Base-by-base conservation (phyloP, 2,113 vertebrate species). In the Anser brachyrhynchus region DNA sequence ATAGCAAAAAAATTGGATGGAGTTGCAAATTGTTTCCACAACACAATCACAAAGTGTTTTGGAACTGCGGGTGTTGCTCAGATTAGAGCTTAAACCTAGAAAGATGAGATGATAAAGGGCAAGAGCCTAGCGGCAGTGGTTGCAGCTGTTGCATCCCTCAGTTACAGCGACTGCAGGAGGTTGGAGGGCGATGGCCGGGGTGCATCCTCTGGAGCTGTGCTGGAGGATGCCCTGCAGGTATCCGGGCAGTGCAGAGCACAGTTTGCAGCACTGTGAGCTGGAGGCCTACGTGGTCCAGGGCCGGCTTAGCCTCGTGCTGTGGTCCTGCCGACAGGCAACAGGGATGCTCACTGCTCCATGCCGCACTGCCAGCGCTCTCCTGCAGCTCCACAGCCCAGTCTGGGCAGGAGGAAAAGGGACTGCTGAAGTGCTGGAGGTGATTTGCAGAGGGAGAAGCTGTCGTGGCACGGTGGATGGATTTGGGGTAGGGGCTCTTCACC, bases 151-250 rank as follows among this genome's bases (percentile, higher is more conserved):
- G 9, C 25, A 6, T 49, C 19, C 73, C 66, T 43, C 25, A 0
- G 11, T 3, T 12, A 1, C 46, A 2, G 61, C 5, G 39, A 1
- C 51, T 23, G 0, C 0, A 0, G 2, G 1, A 31, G 51, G 75
- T 10, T 1, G 2, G 13, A 67, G 80, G 35, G 31, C 1, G 20
- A 3, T 4, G 49, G 31, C 57, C 43, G 10, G 49, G 52, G 6
- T 13, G 12, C 4, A 0, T 28, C 76, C 62, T 10, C 9, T 26
- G 54, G 83, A 43, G 46, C 46, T 6, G 74, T 62, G n/a, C 66
- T 70, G 54, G 64, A 20, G 5, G 46, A 33, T 39, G 64, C 29
- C 1, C n/a, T 10, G 9, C 18, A 29, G 64, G 14, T 18, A 41
- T 21, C 58, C 6, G 33, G 19, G 26, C 31, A 25, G 75, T 1